Percentiles rank a stretch among this genome's conserved stretches.
Conservation (phyloP, 2,113 vertebrate genomes). For the Ahaetulla prasina region DNA sequence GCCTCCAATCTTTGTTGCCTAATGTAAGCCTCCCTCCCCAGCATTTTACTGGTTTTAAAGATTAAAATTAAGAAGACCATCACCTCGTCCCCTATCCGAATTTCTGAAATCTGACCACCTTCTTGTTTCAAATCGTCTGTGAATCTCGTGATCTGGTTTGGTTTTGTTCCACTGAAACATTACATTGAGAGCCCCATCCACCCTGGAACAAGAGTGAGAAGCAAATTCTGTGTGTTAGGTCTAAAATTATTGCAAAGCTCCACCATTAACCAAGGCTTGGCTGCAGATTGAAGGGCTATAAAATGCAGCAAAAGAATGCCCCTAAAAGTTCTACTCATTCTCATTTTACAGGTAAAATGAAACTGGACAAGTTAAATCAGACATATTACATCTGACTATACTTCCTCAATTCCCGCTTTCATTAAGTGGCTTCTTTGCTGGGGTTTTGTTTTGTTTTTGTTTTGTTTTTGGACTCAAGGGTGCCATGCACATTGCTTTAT, state of each 20-base stretch:
- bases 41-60: not conserved
- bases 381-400: conserved; percentile 29
- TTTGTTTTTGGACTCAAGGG: conserved; percentile 18
- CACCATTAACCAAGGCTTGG: not conserved
- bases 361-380: not conserved
- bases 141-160: not conserved
- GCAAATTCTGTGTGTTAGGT: not conserved
- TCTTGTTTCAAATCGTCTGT: not conserved
- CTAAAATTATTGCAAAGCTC: not conserved
- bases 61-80: not conserved
- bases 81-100: not conserved
- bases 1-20: not conserved
- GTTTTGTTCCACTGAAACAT: not conserved
- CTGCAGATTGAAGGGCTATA: not conserved
- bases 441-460: not conserved
- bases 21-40: not conserved
- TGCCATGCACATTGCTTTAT: conserved; percentile 49
- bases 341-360: not conserved
- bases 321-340: not conserved
- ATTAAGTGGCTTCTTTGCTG: conserved; percentile 39
- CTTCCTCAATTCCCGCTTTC: conserved; percentile 8
- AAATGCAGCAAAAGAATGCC: not conserved
- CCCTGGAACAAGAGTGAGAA: not conserved
- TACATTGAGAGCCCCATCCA: not conserved
- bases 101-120: not conserved